Conservation (phyloP, 1,140 invertebrate species). For the Pogonus chalceus region DNA sequence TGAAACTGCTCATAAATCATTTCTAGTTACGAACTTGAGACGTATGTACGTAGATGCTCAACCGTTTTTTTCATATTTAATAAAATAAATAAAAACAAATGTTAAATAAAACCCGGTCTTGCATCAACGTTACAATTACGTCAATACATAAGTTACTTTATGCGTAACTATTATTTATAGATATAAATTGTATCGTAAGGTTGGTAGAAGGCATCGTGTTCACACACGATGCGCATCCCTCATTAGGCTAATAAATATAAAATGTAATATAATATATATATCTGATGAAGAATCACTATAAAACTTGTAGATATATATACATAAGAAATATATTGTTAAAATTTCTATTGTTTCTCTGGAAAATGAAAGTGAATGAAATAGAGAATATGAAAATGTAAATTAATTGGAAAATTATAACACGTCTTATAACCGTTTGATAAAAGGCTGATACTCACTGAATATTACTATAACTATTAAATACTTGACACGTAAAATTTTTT, state of each 20-base stretch:
- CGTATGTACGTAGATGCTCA: neutral
- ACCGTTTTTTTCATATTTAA: too few species aligned
- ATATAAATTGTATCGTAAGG: neutral
- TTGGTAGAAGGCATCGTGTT: neutral
- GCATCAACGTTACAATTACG: too few species aligned
- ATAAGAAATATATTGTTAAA: slow-evolving; percentile 32
- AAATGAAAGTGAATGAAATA: slow-evolving; percentile 9
- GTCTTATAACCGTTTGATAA: too few species aligned
- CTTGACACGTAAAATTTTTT: too few species aligned
- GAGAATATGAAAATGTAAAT: neutral
- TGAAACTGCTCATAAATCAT: too few species aligned
- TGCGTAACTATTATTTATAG: neutral
- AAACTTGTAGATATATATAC: slow-evolving; percentile 34
- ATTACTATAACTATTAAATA: too few species aligned
- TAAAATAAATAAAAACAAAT: too few species aligned
- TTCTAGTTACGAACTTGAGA: too few species aligned
- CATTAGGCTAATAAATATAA: slow-evolving; percentile 26
- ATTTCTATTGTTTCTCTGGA: slow-evolving; percentile 28
- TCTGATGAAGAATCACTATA: slow-evolving; percentile 25
- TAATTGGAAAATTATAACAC: too few species aligned
- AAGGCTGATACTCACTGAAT: too few species aligned
- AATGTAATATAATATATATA: slow-evolving; percentile 21
- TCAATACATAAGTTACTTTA: slow-evolving; percentile 1
- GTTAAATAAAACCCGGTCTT: too few species aligned
- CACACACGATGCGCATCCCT: slow-evolving; percentile 16